Conservation (phyloP, 2,888 invertebrate genomes). For the Peribatodes rhomboidaria region DNA sequence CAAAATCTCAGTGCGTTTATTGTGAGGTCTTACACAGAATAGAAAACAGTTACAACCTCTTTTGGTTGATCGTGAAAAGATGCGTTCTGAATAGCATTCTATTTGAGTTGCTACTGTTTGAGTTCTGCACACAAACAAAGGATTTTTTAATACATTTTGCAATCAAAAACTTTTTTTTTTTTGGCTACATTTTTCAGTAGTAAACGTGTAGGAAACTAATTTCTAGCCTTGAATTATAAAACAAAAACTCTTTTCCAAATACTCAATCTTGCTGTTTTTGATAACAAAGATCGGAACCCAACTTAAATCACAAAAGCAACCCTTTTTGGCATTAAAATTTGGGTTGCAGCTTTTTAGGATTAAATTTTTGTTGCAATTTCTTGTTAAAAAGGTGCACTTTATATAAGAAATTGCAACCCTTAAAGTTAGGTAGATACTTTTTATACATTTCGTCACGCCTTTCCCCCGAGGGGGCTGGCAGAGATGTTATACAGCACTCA, state of each 20-base stretch:
- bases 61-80: slow-evolving; percentile 41
- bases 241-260: not conserved
- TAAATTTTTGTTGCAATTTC: too few relatives aligned
- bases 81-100: slow-evolving; percentile 42
- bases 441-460: too few relatives aligned
- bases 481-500: too few relatives aligned
- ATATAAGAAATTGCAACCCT: too few relatives aligned
- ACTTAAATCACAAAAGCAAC: not conserved
- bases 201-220: too few relatives aligned
- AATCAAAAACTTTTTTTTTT: not conserved
- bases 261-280: not conserved
- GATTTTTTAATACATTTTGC: not conserved
- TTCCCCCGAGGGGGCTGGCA: too few relatives aligned
- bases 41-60: not conserved
- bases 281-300: not conserved
- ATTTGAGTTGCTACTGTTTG: slow-evolving; percentile 43
- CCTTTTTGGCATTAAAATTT: too few relatives aligned
- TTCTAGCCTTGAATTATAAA: too few relatives aligned
- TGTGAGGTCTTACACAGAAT: slow-evolving; percentile 16
- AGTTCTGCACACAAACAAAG: slow-evolving; percentile 2
- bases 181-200: not conserved
- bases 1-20: slow-evolving; percentile 40
- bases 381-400: too few relatives aligned
- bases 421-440: too few relatives aligned
- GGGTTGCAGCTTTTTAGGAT: too few relatives aligned